Conservation (phyloP, 2,888 invertebrate genomes). For the Creontiades dilutus region DNA sequence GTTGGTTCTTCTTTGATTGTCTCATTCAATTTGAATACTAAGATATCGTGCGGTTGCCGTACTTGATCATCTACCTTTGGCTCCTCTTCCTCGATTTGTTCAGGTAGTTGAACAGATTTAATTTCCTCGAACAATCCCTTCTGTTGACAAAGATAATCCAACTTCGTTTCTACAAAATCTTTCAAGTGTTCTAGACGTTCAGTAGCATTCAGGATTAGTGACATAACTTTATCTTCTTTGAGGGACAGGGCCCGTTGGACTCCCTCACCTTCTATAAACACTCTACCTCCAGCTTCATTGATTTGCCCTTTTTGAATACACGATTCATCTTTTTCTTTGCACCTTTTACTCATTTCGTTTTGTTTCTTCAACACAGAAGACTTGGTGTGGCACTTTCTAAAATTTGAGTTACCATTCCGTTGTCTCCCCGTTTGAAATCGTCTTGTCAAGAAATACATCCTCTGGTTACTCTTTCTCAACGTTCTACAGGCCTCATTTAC, state of each 20-base stretch:
- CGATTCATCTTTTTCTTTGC: background rate
- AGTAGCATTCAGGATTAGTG: background rate
- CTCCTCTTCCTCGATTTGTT: background rate
- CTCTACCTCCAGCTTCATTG: too few species aligned
- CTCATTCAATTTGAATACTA: background rate
- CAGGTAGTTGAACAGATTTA: background rate
- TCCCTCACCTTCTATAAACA: too few species aligned
- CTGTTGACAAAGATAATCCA: slow-evolving; percentile 9
- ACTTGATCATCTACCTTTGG: background rate
- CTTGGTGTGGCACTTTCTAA: background rate
- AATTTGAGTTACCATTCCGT: background rate
- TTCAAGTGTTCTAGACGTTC: slow-evolving; percentile 5
- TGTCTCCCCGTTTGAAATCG: background rate
- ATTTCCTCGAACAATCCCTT: background rate
- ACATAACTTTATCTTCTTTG: background rate
- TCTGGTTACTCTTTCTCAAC: background rate
- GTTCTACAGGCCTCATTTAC: background rate
- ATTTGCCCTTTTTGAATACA: too few species aligned
- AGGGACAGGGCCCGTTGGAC: background rate
- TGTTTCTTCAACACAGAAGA: too few species aligned
- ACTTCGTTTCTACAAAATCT: background rate
- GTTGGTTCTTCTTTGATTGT: background rate
- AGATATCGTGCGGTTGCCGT: too few species aligned
- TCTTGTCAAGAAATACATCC: background rate
- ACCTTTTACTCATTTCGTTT: background rate